These are phyloP conservation scores for Danio aesculapii DNA, from an alignment of 2,797 vertebrate species.

Conservation along the genomic window DNA sequence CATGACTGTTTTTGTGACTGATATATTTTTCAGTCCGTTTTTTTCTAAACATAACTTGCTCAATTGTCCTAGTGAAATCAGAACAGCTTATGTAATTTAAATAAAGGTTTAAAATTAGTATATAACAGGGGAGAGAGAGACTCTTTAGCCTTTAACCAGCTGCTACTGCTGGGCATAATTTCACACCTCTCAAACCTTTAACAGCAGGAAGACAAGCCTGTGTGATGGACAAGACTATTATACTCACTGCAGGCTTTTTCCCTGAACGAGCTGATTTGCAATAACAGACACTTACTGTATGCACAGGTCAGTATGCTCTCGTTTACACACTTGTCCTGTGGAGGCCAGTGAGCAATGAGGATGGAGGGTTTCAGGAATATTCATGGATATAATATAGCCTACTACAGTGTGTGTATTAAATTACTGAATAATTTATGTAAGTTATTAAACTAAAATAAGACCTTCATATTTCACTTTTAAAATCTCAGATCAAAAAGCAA, in stretches of 20 bases:
- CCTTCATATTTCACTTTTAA: not conserved
- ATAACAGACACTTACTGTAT: conserved; percentile 4
- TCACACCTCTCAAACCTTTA: conserved; percentile 32
- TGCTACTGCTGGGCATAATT: conserved; percentile 21
- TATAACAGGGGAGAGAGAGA: not conserved
- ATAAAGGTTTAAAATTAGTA: not conserved
- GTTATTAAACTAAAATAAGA: not conserved
- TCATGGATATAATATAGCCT: no score
- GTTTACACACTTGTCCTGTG: not conserved
- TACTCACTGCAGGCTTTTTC: conserved; percentile 17
- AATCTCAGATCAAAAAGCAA: not conserved
- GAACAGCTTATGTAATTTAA: not conserved
- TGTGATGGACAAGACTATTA: conserved; percentile 28
- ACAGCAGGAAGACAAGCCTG: not conserved
- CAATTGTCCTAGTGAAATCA: not conserved
- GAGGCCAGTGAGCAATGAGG: not conserved
- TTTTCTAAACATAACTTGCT: not conserved
- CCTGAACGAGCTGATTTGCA: not conserved
- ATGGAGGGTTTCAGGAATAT: not conserved
- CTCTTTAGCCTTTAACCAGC: not conserved
- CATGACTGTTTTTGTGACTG: no score
- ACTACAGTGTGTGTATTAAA: not conserved
- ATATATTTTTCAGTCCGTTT: no score
- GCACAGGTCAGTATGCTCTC: conserved; percentile 6
- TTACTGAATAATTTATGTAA: not conserved